These are phyloP conservation scores for Tricholaema leucomelas DNA, from an alignment of 2,113 vertebrate genomes.

Conservation along the genomic window DNA sequence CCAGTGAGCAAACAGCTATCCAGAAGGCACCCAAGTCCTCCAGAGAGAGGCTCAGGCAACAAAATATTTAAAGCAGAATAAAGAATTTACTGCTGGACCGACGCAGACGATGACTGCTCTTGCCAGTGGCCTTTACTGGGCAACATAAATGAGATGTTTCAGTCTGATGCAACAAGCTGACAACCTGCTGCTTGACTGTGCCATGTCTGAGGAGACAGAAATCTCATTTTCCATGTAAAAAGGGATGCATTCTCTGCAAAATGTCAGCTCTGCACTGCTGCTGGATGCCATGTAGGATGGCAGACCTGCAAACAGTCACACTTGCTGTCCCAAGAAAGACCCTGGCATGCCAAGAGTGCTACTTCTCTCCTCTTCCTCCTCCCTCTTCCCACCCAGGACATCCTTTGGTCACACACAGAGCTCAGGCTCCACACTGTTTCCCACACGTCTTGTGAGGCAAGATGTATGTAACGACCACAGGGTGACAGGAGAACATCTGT, in stretches of 20 bases:
- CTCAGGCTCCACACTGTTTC: background rate
- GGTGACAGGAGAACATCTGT: background rate
- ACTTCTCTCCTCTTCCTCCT: background rate
- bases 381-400: background rate
- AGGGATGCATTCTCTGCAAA: background rate
- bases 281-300: background rate
- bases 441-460: background rate
- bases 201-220: background rate
- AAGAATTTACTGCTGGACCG: background rate
- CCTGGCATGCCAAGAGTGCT: background rate
- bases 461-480: accelerated
- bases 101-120: background rate
- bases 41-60: background rate
- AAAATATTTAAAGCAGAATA: slow-evolving; percentile 5
- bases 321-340: background rate
- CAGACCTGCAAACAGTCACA: accelerated
- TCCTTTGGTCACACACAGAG: accelerated
- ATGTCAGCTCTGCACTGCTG: background rate
- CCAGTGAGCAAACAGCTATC: background rate
- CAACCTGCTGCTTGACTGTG: background rate
- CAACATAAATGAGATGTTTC: background rate
- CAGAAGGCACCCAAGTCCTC: slow-evolving; percentile 14
- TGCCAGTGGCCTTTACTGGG: background rate
- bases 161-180: background rate
- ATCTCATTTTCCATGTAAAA: background rate